Base-by-base conservation (phyloP, 2,113 vertebrate species). In the Gasterosteus aculeatus region DNA sequence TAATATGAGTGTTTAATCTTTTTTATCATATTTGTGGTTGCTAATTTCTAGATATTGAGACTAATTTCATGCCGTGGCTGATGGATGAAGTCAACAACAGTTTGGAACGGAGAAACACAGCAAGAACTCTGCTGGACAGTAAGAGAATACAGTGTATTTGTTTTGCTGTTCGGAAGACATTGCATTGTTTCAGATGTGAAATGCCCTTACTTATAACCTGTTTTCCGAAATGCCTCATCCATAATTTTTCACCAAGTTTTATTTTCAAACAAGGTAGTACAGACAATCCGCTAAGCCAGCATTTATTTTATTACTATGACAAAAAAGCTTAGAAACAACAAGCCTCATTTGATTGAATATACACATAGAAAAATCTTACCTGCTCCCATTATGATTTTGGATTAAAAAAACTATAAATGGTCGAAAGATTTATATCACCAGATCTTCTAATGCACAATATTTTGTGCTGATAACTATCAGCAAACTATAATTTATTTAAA, bases 51-150 rank as follows among this genome's bases (percentile, higher is more conserved):
- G 98, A 99, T 88, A 92, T 98, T 70, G 96, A 98, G 84, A 92
- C 93, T 12, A 89, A 90, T 86, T 98, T 99, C 89, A 64, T 99
- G 41, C 96, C 97, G 0, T 97, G 95, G 95, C 87, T 99, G 69
- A 94, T 97, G 95, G 70, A 62, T 69, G 93, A 95, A 74, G 95
- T 96, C 31, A 92, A 92, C 78, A 92, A 89, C 75, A 81, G 58
- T 41, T 82, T 97, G 73, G 93, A 96, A 31, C 89, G 85, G 85
- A 94, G 89, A 82, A 59, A 91, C 69, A 63, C 94, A 12, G 95
- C 94, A 47, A 95, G 96, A 83, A 72, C 77, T 10, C 54, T 98
- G 62, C 89, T 98, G 63, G 97, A 99, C 89, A 93, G 97, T 98
- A 94, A 97, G 97, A 90, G 65, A 60, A 44, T 12, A 38, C 38